A percentile compares a stretch with the other conserved stretches of the same genome.
phyloP scores from a whole-genome alignment of 2,113 vertebrate genomes.

The Leucopsar rothschildi region DNA sequence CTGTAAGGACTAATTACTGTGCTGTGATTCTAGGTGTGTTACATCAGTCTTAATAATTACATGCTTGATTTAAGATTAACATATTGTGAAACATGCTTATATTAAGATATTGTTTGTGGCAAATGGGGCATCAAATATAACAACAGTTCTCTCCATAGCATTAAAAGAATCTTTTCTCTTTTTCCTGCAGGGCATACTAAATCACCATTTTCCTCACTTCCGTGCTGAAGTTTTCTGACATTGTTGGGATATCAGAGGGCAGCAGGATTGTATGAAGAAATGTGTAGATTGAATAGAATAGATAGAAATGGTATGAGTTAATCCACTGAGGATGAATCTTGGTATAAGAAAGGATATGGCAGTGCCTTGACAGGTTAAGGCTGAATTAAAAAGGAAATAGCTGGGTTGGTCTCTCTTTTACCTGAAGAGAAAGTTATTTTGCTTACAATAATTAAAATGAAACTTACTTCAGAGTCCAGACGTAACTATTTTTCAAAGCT shows the following conservation, averaged over 20 bases:
- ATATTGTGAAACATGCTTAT: not conserved
- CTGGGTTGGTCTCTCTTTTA: not conserved
- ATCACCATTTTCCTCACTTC: not conserved
- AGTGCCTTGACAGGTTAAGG: not conserved
- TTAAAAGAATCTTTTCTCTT: not conserved
- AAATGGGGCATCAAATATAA: not conserved
- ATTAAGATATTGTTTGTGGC: not conserved
- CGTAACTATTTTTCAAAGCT: not conserved
- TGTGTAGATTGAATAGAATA: not conserved
- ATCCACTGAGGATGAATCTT: not conserved
- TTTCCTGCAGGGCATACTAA: not conserved
- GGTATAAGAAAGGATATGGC: not conserved
- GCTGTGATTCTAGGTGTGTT: not conserved
- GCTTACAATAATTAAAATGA: not conserved
- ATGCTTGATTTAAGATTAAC: not conserved
- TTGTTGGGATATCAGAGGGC: not conserved
- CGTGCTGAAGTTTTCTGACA: not conserved
- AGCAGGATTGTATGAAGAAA: not conserved
- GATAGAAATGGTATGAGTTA: not conserved
- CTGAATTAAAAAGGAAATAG: not conserved
- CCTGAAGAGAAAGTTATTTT: not conserved
- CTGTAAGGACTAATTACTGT: not conserved
- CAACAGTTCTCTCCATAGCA: not conserved
- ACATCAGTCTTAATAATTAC: not conserved
- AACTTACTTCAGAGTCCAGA: not conserved